These are phyloP conservation scores for Stenichneumon culpator DNA, from an alignment of 2,888 invertebrate species.

Conservation along the genomic window DNA sequence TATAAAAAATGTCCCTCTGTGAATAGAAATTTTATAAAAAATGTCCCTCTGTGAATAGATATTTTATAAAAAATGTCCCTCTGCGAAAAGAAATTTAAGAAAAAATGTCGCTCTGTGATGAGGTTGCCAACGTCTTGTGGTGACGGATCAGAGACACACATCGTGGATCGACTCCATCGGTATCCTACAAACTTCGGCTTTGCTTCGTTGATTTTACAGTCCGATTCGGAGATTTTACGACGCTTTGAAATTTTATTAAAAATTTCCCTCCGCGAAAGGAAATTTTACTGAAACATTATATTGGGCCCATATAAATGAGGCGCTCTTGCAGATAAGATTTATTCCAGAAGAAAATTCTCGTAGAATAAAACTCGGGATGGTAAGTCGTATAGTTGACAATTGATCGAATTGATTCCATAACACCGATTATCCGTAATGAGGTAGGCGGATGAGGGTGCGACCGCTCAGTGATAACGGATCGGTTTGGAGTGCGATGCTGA, in stretches of 20 bases:
- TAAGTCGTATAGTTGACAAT: not conserved
- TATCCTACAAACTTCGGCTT: not conserved
- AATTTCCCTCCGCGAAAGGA: too few relatives aligned
- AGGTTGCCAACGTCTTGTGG: conserved; percentile 13
- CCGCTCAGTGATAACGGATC: not conserved
- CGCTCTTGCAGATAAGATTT: too few relatives aligned
- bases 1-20: too few relatives aligned
- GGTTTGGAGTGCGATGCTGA: not conserved
- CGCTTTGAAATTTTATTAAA: not conserved
- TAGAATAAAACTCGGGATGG: too few relatives aligned
- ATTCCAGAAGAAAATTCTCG: too few relatives aligned
- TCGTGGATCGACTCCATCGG: not conserved
- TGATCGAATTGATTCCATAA: not conserved
- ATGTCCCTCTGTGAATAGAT: not conserved
- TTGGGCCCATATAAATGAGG: too few relatives aligned
- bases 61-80: not conserved
- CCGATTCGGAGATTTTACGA: not conserved
- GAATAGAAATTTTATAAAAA: too few relatives aligned
- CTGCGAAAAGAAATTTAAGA: too few relatives aligned
- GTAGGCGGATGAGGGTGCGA: conserved; percentile 19
- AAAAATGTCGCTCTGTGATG: not conserved
- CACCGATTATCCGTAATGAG: not conserved
- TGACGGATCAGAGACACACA: conserved; percentile 4
- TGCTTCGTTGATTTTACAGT: not conserved
- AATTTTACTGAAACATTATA: too few relatives aligned